Evolutionary conservation across 2,888 invertebrate genomes (phyloP), one percentile per base, ranked within the genome.

Genomic region (Epiblema foenella): DNA sequence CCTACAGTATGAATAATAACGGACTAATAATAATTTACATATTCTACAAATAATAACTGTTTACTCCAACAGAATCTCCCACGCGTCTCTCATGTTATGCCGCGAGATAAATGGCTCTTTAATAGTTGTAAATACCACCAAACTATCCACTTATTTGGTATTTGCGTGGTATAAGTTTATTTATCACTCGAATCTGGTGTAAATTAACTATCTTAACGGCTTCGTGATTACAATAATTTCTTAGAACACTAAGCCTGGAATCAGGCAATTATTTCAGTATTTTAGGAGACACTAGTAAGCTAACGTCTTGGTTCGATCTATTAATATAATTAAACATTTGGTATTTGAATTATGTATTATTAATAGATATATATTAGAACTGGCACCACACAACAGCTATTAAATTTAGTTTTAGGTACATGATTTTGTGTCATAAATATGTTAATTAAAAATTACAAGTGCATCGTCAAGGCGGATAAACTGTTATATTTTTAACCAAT

Each of bases 11-110:
- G 29, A 63, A 9, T 51, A 51, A 59, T 52, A 59, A 54, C 46
- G n/a, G n/a, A n/a, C 33, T n/a, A 3, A 54, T 37, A 37, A 54
- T 49, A 59, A 70, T 69, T 69, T 52, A 56, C 65, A 70, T 70
- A 70, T 70, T 70, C 46, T 60, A 70, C 37, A 46, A 70, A 65
- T 60, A 60, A 59, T 70, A 69, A 65, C 69, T 66, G 70, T 65
- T 54, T 60, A 54, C 59, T 52, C 58, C 59, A 18, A 54, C 46
- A 59, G n/a, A 60, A 42, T 51, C 58, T 17, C 70, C 65, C 65
- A 65, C 70, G 70, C 65, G n/a, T 64, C 33, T 49, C 18, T 33
- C 12, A 4, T 0, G 20, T 15, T 11, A 39, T 39, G 29, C 46
- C 46, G 49, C 18, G 37, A 70, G 70, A 70, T 66, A 54, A 66